A percentile compares a stretch with the other conserved stretches of the same genome.
phyloP scores from a whole-genome alignment of 2,888 invertebrate species.

The Thymelicus sylvestris region DNA sequence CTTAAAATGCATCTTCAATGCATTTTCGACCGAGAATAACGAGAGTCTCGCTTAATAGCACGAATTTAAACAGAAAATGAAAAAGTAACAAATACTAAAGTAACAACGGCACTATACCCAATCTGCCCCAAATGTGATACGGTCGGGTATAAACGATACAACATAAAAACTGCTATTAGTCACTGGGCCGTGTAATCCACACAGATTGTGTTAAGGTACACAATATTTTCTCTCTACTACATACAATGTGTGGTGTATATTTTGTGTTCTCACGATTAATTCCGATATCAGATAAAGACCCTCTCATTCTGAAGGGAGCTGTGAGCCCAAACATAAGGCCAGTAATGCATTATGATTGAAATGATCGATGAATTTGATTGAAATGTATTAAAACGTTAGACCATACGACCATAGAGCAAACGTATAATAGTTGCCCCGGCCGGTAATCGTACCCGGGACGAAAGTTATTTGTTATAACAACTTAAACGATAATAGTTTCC shows the following conservation, averaged over 20 bases:
- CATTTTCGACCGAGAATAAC: too few species aligned
- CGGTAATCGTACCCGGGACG: too few species aligned
- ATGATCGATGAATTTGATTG: too few species aligned
- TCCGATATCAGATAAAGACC: neutral
- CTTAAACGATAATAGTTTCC: too few species aligned
- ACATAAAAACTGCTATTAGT: neutral
- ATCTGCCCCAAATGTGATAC: neutral
- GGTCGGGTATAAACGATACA: neutral
- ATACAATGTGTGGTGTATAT: neutral
- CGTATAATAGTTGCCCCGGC: too few species aligned
- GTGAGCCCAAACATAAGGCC: neutral
- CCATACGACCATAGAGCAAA: too few species aligned
- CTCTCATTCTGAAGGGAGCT: neutral
- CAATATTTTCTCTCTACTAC: neutral
- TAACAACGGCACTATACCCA: neutral
- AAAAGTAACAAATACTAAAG: neutral
- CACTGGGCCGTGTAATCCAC: constrained; percentile 3
- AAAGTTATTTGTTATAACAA: too few species aligned
- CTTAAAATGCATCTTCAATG: too few species aligned
- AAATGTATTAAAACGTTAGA: too few species aligned
- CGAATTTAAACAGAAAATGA: too few species aligned
- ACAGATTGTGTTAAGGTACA: constrained; percentile 3
- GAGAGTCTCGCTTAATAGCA: too few species aligned
- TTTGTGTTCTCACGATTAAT: neutral
- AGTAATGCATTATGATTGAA: too few species aligned